A percentile compares a stretch with the other conserved stretches of the same genome.
Conservation (phyloP, 2,113 vertebrate species). For the Gadus chalcogrammus region DNA sequence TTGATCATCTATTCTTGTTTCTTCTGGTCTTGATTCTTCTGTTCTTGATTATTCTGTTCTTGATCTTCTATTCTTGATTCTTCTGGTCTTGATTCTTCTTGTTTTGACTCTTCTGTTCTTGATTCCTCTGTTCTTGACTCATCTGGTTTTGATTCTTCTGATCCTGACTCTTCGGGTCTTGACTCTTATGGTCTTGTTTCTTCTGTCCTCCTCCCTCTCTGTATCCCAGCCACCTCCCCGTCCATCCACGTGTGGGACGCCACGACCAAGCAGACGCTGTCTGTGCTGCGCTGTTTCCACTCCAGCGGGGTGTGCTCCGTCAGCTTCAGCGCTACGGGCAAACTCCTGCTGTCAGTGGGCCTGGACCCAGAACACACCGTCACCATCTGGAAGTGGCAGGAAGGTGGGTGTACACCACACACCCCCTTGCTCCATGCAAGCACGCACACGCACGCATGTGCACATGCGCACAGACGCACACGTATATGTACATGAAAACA, state of each 20-base stretch:
- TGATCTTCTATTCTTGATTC: no score
- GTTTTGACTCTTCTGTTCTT: no score
- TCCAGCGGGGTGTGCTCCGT: constrained; percentile 91
- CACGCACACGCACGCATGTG: neutral
- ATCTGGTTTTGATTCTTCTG: no score
- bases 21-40: no score
- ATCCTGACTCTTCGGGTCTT: no score
- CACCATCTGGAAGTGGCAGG: constrained; percentile 98
- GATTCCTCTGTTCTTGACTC: no score
- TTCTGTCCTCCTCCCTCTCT: neutral
- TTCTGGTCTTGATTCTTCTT: no score
- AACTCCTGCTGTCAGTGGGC: constrained; percentile 89
- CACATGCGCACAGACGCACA: no score
- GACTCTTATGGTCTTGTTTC: neutral
- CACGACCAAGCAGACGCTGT: constrained; percentile 90
- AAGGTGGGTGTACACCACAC: constrained; percentile 74
- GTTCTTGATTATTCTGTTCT: no score
- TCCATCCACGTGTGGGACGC: constrained; percentile 97
- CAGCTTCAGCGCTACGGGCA: constrained; percentile 97
- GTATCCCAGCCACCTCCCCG: constrained; percentile 82
- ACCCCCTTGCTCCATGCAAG: neutral
- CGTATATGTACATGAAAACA: no score
- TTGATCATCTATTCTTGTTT: no score
- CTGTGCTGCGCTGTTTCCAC: constrained; percentile 90
- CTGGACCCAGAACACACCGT: constrained; percentile 91